Base-by-base conservation (phyloP, 2,888 invertebrate genomes). In the Tachina lurida region DNA sequence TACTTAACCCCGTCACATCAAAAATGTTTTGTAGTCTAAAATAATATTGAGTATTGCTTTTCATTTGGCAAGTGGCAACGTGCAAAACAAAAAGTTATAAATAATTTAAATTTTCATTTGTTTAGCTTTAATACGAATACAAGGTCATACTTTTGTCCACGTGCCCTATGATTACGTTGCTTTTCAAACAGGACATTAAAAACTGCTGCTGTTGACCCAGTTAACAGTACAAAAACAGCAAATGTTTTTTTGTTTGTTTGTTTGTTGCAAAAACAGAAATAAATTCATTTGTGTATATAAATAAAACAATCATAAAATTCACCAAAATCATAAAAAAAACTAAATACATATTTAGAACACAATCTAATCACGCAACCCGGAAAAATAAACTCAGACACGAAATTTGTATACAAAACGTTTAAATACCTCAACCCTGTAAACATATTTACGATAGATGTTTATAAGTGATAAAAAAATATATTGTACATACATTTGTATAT, bases 291-390 rank as follows among this genome's bases (percentile, higher is more conserved):
- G n/a, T 41, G 9, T 41, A 39, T 4, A 39, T 17, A 43, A 49
- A 62, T 52, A 60, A 39, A 68, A 78, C 60, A 78, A 45, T 43
- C 60, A 43, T 70, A 43, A 54, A 63, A 65, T 47, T 13, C 31
- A 63, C 62, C n/a, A 79, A 65, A 54, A 65, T 22, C 70, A 43
- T 52, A 9, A 63, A 17, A 54, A 78, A 65, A 15, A 3, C n/a
- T n/a, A 71, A 73, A 60, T 4, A 70, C 62, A 73, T 56, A 65
- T 73, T 56, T 47, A 79, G 65, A 73, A 79, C 39, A 79, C 39
- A 63, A 56, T 49, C 31, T 39, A 45, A 73, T 41, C 47, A 71
- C 47, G 71, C 71, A 73, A 63, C 41, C 62, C 54, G 54, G 78
- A 62, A 71, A 52, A 78, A 70, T 12, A 17, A 70, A 63, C 17